Base-by-base conservation (phyloP, 1,140 invertebrate genomes). In the Heterodera schachtii region DNA sequence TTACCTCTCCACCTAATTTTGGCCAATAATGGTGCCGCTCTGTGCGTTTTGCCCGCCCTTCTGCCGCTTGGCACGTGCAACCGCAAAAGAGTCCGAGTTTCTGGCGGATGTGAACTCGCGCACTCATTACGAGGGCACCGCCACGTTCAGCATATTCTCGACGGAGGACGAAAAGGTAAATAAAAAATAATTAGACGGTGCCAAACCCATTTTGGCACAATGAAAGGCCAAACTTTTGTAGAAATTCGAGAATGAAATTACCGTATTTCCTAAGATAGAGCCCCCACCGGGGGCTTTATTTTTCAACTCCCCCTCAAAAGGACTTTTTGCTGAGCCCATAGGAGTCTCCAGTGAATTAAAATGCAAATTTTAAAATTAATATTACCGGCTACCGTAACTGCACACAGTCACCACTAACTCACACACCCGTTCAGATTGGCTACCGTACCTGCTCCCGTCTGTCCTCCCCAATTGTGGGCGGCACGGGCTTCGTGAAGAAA, bases 81-180 rank as follows among this genome's bases (percentile, higher is more conserved):
- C 66, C 71, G 77, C 41, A 57, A 70, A 19, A 86, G 86, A 85
- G 52, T 87, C 86, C n/a, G 86, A 86, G 47, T 86, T 86, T 75
- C 60, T 86, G n/a, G 43, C 75, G 19, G 86, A 86, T 49, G 87
- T 86, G 19, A 86, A 86, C 66, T 47, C 47, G 43, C 69, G 47
- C 66, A 60, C 46, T 44, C 70, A 77, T 6, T 86, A 87, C 69
- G 85, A 86, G 74, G 85, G 86, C 21, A n/a, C 31, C 16, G 44
- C 86, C 66, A 78, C 87, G 16, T 86, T 87, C 74, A 85, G 82
- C 75, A 88, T 86, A 11, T 86, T 86, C 41, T 82, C 79, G 7
- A 83, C 82, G 1, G 52, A 52, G 21, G 85, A 86, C 71, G 85
- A 86, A 73, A 86, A 86, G 73, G 74, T 41, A 44, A 41, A 11